Evolutionary conservation across 2,113 vertebrate genomes (phyloP).

Genomic region (Myrmecobius fasciatus): DNA sequence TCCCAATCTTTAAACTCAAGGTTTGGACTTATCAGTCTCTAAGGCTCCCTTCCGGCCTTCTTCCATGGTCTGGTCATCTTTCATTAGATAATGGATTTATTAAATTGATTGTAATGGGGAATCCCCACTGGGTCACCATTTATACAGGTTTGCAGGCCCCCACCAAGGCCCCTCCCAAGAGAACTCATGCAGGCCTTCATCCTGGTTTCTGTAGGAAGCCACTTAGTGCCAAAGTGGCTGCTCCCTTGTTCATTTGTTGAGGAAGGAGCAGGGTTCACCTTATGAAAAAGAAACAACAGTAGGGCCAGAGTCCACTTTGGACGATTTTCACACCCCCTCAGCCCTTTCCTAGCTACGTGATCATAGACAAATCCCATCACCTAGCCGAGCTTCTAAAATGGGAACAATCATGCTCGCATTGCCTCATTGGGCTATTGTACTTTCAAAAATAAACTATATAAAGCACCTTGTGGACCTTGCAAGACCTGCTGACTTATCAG

Average conservation of each 20-base stretch:
- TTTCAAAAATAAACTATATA: background rate
- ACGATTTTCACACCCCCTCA: background rate
- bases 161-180: background rate
- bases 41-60: too few species aligned
- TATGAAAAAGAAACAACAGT: background rate
- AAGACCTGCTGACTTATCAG: background rate
- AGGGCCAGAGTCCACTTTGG: accelerated
- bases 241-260: background rate
- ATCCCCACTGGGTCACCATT: background rate
- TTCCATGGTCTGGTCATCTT: background rate
- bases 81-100: background rate
- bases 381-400: background rate
- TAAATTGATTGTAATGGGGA: background rate
- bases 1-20: background rate
- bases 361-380: background rate
- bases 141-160: background rate
- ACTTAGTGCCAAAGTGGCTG: background rate
- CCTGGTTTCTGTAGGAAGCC: background rate
- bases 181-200: too few species aligned
- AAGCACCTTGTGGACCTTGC: background rate
- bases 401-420: background rate
- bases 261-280: background rate
- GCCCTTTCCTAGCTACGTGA: background rate
- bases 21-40: too few species aligned
- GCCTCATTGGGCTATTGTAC: background rate